A percentile compares a stretch with the other conserved stretches of the same genome.
These are phyloP conservation scores for Stictonetta naevosa DNA, from an alignment of 2,113 vertebrate genomes.

Conservation along the genomic window DNA sequence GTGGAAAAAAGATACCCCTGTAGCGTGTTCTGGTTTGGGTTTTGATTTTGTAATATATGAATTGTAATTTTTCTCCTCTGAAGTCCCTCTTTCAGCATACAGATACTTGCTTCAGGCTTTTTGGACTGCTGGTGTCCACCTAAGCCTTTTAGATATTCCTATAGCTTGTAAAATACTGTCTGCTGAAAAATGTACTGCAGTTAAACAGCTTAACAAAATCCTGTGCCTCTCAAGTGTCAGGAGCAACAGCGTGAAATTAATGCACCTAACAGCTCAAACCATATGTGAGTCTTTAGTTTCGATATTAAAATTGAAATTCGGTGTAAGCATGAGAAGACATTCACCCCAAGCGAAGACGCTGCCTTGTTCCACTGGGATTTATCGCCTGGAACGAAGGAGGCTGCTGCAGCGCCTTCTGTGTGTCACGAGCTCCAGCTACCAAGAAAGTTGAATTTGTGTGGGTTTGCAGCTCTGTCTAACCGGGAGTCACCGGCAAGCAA, in stretches of 20 bases:
- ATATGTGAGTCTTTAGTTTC: background rate
- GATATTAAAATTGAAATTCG: background rate
- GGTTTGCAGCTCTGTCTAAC: fast-evolving
- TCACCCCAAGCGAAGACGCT: background rate
- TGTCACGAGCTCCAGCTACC: background rate
- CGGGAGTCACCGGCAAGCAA: background rate
- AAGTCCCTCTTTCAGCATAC: background rate
- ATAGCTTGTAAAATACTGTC: background rate
- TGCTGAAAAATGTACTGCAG: background rate
- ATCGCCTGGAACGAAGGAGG: fast-evolving
- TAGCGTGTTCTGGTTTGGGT: background rate
- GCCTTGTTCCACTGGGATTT: background rate
- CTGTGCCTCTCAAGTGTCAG: background rate
- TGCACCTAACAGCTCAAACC: background rate
- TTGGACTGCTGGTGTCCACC: background rate
- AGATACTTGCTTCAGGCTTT: background rate
- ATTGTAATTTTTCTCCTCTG: background rate
- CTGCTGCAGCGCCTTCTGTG: background rate
- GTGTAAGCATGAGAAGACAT: background rate
- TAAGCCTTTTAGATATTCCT: background rate
- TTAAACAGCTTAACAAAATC: constrained; percentile 10
- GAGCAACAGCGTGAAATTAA: background rate
- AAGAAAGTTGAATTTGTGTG: fast-evolving
- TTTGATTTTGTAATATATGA: background rate
- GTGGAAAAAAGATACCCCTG: no score